Evolutionary conservation across 2,888 invertebrate genomes (phyloP).

Genomic region (Pristionchus arcanus): DNA sequence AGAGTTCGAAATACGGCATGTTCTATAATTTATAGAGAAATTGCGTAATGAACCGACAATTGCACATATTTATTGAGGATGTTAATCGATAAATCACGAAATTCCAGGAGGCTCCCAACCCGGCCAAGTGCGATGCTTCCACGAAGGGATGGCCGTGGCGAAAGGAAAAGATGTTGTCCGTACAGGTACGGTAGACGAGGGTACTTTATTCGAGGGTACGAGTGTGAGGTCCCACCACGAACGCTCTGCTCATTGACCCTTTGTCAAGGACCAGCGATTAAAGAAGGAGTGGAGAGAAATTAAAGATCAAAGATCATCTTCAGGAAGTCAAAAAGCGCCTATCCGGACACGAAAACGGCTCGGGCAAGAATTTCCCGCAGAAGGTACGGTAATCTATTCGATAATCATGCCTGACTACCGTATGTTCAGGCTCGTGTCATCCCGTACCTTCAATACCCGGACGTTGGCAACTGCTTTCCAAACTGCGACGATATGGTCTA

Average conservation of each 20-base stretch:
- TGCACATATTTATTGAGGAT: no score
- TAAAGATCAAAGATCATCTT: constrained; percentile 36
- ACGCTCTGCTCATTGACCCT: neutral
- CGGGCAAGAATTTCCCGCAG: constrained; percentile 63
- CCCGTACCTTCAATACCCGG: constrained; percentile 64
- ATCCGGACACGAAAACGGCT: constrained; percentile 62
- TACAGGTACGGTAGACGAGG: neutral
- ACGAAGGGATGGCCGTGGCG: constrained; percentile 61
- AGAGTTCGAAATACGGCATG: no score
- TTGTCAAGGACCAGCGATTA: no score
- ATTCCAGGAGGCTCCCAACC: constrained; percentile 52
- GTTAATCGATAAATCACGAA: neutral
- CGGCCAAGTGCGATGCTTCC: constrained; percentile 56
- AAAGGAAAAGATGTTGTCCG: constrained; percentile 53
- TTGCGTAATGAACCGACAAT: no score
- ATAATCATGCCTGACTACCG: neutral
- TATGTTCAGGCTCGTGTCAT: constrained; percentile 61
- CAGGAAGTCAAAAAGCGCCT: constrained; percentile 53
- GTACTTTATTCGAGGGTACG: neutral
- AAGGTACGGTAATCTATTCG: constrained; percentile 16
- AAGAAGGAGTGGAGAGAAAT: neutral
- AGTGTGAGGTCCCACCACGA: neutral
- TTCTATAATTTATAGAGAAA: no score
- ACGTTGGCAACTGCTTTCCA: constrained; percentile 71
- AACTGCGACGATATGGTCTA: constrained; percentile 65